Evolutionary conservation across 1,140 invertebrate species (phyloP), one percentile per base, ranked within the genome.

Genomic region (Drosophila rufa): DNA sequence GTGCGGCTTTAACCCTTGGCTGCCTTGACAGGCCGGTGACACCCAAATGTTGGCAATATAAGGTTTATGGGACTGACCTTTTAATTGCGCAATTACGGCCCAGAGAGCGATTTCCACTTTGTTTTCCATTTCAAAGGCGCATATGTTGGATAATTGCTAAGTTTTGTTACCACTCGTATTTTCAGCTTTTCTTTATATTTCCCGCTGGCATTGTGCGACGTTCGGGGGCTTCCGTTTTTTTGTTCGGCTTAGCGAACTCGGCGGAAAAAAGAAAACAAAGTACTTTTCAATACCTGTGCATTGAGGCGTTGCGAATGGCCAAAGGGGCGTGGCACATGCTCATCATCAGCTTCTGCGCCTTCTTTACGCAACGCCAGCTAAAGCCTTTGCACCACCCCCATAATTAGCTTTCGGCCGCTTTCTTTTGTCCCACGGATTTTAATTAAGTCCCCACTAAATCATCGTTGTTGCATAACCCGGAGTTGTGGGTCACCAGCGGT

Each of bases 231-330:
- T 89, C 85, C 85, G 85, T 89, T 89, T 89, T 81, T 90, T 89
- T 89, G 85, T 89, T 89, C 67, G 80, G 79, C 75, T 79, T 85
- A 74, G 80, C 84, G 80, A 83, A 80, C 82, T 80, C 67, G 71
- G 65, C 66, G 85, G 62, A 73, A 80, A 80, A 80, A 56, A 55
- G 30, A 2, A 55, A 55, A 38, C 15, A 56, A n/a, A 56, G 53
- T 56, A 56, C 38, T 70, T 80, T 89, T 89, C 80, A 90, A 89
- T 83, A 79, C 70, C 56, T 84, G 85, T 89, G 85, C 85, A 89
- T 84, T 89, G 85, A 90, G 80, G 74, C 85, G 85, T 89, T 89
- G 69, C 85, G 75, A 86, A 83, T 82, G 83, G 70, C 60, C 75
- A 48, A 38, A n/a, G 83, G 70, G 85, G 85, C 85, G 85, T 90